These are phyloP conservation scores for Allophyes oxyacanthae DNA, from an alignment of 2,888 invertebrate species.

Conservation along the genomic window DNA sequence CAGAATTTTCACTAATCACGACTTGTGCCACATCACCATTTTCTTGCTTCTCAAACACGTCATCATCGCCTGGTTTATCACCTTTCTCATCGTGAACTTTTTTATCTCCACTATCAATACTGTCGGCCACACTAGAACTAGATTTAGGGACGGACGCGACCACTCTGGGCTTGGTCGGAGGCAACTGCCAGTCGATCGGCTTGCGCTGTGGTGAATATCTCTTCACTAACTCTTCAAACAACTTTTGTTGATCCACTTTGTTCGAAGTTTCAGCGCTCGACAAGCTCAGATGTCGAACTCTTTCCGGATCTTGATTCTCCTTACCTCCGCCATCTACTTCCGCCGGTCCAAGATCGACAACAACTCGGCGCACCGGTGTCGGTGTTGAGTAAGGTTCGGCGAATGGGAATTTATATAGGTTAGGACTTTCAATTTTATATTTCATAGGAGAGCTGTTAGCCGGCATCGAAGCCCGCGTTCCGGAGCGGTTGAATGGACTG, in stretches of 20 bases:
- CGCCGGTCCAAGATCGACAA: constrained; percentile 74
- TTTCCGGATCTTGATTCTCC: constrained; percentile 77
- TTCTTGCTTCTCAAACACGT: constrained; percentile 76
- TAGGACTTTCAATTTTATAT: constrained; percentile 85
- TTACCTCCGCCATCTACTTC: constrained; percentile 71
- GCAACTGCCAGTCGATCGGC: constrained; percentile 83
- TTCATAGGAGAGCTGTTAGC: constrained; percentile 72
- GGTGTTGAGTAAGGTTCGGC: constrained; percentile 86
- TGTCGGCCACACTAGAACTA: constrained; percentile 74
- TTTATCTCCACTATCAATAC: constrained; percentile 69
- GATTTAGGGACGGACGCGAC: constrained; percentile 83
- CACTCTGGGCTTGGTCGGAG: constrained; percentile 83
- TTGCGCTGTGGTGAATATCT: constrained; percentile 85
- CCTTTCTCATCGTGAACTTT: constrained; percentile 55
- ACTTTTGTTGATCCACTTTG: constrained; percentile 81
- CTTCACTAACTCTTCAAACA: constrained; percentile 83
- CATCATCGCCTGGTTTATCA: constrained; percentile 73
- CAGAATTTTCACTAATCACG: constrained; percentile 45
- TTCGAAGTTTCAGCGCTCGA: constrained; percentile 68
- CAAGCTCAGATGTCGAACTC: constrained; percentile 72
- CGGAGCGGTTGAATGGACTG: constrained; percentile 76
- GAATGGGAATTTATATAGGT: constrained; percentile 86
- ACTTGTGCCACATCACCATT: constrained; percentile 52
- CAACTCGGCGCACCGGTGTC: constrained; percentile 76
- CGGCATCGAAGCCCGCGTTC: constrained; percentile 81